Percentiles rank a stretch among this genome's conserved stretches.
Evolutionary conservation across 2,888 invertebrate genomes (phyloP).

Genomic region (Prenolepis imparis): DNA sequence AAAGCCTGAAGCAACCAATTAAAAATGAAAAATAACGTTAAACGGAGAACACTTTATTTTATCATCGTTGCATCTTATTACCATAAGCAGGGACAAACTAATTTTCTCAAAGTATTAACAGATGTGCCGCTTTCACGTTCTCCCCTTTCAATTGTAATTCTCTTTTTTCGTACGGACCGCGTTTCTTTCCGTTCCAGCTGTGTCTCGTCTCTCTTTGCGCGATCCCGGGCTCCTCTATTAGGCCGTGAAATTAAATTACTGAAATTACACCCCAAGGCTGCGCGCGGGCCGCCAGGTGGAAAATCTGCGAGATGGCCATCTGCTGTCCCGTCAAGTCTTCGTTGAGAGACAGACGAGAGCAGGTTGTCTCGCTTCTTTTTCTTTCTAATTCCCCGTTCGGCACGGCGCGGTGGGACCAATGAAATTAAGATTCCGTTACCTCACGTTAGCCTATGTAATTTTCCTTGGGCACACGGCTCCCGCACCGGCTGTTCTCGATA

Average conservation of each 20-base stretch:
- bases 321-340: constrained; percentile 56
- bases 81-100: not conserved
- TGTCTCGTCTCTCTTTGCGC: constrained; percentile 18
- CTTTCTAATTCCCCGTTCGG: constrained; percentile 1
- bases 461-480: constrained; percentile 63
- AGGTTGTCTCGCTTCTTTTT: constrained; percentile 21
- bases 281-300: constrained; percentile 73
- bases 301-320: constrained; percentile 76
- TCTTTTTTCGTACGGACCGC: not conserved
- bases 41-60: not conserved
- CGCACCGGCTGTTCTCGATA: constrained; percentile 68
- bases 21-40: constrained; percentile 20
- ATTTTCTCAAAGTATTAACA: constrained; percentile 40
- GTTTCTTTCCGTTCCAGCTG: constrained; percentile 46
- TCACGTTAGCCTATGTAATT: constrained; percentile 75
- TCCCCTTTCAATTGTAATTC: not conserved
- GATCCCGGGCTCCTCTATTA: constrained; percentile 69
- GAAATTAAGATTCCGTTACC: constrained; percentile 81
- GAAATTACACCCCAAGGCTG: constrained; percentile 78
- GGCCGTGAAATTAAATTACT: constrained; percentile 79
- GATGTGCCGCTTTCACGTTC: not conserved
- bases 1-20: not conserved
- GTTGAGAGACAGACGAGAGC: constrained; percentile 31
- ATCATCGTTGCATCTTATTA: not conserved
- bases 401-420: constrained; percentile 61